Base-by-base conservation (phyloP, 2,888 invertebrate species). In the Nebria salina region DNA sequence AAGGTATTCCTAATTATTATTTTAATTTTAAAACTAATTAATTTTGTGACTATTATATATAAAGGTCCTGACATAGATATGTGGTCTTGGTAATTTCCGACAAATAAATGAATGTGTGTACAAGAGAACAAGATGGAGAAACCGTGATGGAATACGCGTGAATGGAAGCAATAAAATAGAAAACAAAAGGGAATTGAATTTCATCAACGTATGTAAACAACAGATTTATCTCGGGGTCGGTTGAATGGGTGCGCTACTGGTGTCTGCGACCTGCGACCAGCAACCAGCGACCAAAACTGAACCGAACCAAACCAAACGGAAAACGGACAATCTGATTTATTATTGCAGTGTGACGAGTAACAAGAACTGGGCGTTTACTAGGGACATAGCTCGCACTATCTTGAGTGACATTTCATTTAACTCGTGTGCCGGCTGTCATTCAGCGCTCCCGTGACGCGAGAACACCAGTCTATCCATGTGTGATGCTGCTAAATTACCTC, bases 351-450 rank as follows among this genome's bases (percentile, higher is more conserved):
- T 86, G 87, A 87, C 86, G 86, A 86, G 86, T 85, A 86, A 89
- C 88, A 89, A 87, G 88, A 85, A 86, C 87, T 88, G 88, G 88
- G 88, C 88, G 88, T 88, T 84, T 85, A 85, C 86, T 83, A 84
- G 85, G 87, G 86, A 86, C 85, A 87, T 87, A 86, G 84, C 86
- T 87, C 86, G 86, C 66, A 73, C 87, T 87, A 87, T 87, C 87
- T 87, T 88, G 89, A 89, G 86, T 89, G 89, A 89, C 89, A 87
- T 89, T 89, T 89, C 89, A 89, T 89, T 89, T 89, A 89, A 88
- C 88, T 88, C 87, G 87, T 87, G 86, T 86, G 85, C 86, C 84
- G 86, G 85, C 87, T 88, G 89, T 89, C 89, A 88, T 86, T 89
- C 89, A 89, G 85, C 85, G 82, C 84, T 84, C 84, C 86, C 84